Evolutionary conservation across 1,140 invertebrate species (phyloP), one percentile per base, ranked within the genome.

Genomic region (Drosophila nigrodunni): DNA sequence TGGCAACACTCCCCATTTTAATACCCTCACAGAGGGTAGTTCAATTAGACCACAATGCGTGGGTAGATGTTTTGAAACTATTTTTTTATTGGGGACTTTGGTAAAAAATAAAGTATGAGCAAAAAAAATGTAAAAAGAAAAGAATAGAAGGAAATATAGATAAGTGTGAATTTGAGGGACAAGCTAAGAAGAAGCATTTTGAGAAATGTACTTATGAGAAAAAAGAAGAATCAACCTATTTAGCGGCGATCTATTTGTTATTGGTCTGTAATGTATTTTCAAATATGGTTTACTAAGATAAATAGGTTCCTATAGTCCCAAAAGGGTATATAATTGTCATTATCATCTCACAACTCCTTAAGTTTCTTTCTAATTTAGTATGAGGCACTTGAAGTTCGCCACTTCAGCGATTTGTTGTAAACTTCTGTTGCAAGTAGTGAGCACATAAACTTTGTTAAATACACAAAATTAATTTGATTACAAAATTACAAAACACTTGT

Each of bases 401-500:
- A 47, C 71, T 74, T 52, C 8, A 68, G 30, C 50, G 52, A 58
- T 60, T 68, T 54, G 62, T 43, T 62, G 72, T 66, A 52, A 58
- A 43, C 46, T 54, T n/a, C 44, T 60, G 55, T 54, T n/a, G 41
- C 18, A 68, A 47, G n/a, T 60, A 55, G 15, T 44, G 49, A 35
- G 30, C 18, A 10, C 59, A 61, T 39, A 60, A 68, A 74, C 64
- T 77, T 77, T 64, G 54, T 62, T 75, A 78, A 78, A 71, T 78
- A 78, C 76, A 75, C 76, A 78, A 75, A 34, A 78, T 79, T 79
- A 79, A 79, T 73, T 79, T 77, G 67, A 79, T 79, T 73, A 79
- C 67, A 54, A 67, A 78, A 50, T 77, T 78, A 71, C 73, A 72
- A 78, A 71, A 43, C 76, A 78, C 41, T 77, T 69, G 25, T 34